phyloP scores from a whole-genome alignment of 2,113 vertebrate species.

The Xiphophorus couchianus region DNA sequence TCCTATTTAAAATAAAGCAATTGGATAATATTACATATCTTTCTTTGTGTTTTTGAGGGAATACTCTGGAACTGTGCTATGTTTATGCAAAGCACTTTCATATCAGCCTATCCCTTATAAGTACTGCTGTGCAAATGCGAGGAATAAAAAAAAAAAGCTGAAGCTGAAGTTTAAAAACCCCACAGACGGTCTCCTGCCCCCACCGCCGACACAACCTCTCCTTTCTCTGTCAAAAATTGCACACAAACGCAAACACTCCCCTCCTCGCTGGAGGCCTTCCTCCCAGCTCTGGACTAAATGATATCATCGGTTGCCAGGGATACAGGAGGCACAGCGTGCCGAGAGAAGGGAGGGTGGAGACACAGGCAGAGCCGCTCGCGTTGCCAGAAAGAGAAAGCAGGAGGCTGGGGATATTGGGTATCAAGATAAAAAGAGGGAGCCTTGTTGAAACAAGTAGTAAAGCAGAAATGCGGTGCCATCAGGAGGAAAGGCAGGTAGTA shows the following conservation, averaged over 20 bases:
- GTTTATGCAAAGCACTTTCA: not conserved
- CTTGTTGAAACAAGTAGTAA: slow-evolving; percentile 51
- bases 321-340: slow-evolving; percentile 76
- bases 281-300: slow-evolving; percentile 74
- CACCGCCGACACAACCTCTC: not conserved
- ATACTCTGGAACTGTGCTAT: not conserved
- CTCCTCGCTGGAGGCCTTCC: slow-evolving; percentile 66
- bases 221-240: slow-evolving; percentile 49
- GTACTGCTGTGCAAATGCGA: not conserved
- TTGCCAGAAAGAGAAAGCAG: slow-evolving; percentile 51
- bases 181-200: not conserved
- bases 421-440: slow-evolving; percentile 40
- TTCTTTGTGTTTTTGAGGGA: not conserved
- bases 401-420: slow-evolving; percentile 54
- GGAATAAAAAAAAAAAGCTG: not conserved
- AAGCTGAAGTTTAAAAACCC: slow-evolving; percentile 18
- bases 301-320: slow-evolving; percentile 81
- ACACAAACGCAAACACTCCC: slow-evolving; percentile 55
- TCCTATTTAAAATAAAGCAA: not conserved
- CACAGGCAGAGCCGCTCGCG: slow-evolving; percentile 55
- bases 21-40: not conserved
- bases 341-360: slow-evolving; percentile 66
- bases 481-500: slow-evolving; percentile 20
- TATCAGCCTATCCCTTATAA: not conserved
- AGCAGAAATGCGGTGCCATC: slow-evolving; percentile 40